Evolutionary conservation across 2,888 invertebrate genomes (phyloP), one percentile per base, ranked within the genome.

Genomic region (Formica aserva): DNA sequence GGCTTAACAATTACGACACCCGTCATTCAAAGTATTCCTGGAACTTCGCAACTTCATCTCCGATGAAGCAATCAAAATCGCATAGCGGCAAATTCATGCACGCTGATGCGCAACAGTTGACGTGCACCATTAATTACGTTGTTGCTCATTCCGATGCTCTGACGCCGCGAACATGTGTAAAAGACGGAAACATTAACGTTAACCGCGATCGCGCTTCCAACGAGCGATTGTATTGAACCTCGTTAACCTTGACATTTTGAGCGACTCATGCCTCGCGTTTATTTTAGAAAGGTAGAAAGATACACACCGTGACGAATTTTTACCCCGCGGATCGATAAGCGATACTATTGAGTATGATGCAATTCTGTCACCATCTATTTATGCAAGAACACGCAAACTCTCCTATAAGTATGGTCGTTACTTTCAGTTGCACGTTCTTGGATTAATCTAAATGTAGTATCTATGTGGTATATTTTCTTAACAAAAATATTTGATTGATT

Each of bases 171-270:
- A 72, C 78, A 35, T 32, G 26, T 60, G 45, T 35, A 60, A 69
- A 55, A 60, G 74, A 80, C 60, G 60, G 74, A 80, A 69, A 77
- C 69, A 29, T 41, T 60, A 60, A 72, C 78, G 78, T 69, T 41
- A 35, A 60, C 69, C 45, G n/a, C 74, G 78, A 74, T 86, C 80
- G 22, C 80, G 18, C 18, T 71, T 85, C 77, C 81, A 72, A 65
- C 82, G 72, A 26, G 52, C 66, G 83, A 84, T 85, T 75, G 75
- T 85, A 87, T 83, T 75, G 83, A 78, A 57, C 75, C 89, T 89
- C 82, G 90, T 83, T 91, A 92, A 92, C 93, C 93, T 93, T 93
- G 93, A 93, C 92, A 93, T 92, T 93, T 93, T 74, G 85, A 80
- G 78, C 87, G 82, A 67, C 88, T 80, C 77, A 78, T 85, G 74